phyloP scores from a whole-genome alignment of 2,113 vertebrate genomes.

The Caretta caretta region DNA sequence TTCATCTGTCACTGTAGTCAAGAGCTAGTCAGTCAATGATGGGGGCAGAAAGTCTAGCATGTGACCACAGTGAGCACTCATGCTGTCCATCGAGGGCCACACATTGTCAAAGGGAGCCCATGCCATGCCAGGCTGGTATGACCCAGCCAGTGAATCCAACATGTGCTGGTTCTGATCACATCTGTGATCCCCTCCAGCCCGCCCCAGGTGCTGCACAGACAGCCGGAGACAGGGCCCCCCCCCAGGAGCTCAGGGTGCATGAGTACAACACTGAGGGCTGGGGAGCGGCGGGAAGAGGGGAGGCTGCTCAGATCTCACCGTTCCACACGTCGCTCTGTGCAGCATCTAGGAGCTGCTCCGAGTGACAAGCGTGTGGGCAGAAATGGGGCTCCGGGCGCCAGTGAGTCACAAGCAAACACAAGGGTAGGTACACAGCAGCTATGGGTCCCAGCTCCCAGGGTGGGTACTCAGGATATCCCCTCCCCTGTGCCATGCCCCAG shows the following conservation, averaged over 20 bases:
- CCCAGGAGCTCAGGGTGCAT: too few species aligned
- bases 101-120: too few species aligned
- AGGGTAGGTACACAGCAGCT: not conserved
- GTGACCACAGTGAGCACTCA: too few species aligned
- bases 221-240: not conserved
- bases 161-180: too few species aligned
- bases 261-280: too few species aligned
- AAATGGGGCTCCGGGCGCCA: not conserved
- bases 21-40: too few species aligned
- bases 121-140: not conserved
- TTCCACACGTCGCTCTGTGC: not conserved
- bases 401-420: not conserved
- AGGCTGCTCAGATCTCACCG: not conserved
- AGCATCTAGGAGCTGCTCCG: not conserved
- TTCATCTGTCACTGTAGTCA: too few species aligned
- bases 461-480: not conserved
- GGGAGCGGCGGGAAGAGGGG: too few species aligned
- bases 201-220: too few species aligned
- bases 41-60: too few species aligned
- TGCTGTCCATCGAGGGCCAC: too few species aligned
- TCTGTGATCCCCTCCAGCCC: too few species aligned
- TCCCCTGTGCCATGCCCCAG: not conserved
- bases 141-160: not conserved
- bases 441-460: not conserved
- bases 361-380: not conserved